A percentile compares a stretch with the other conserved stretches of the same genome.
Conservation (phyloP, 2,797 vertebrate species). For the Trematocara caparti region DNA sequence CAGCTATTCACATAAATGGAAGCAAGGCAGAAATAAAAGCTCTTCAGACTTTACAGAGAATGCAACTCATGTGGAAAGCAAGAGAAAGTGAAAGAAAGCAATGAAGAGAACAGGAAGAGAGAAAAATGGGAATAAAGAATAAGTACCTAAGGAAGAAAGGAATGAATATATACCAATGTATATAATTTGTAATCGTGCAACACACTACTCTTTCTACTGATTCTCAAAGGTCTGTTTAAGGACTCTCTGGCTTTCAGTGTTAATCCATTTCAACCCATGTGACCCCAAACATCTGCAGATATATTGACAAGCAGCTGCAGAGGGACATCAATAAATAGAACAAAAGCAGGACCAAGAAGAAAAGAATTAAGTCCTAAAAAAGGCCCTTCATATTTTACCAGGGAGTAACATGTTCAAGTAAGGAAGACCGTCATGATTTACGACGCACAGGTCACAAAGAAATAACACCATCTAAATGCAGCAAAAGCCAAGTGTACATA, state of each 20-base stretch:
- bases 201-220: neutral
- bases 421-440: neutral
- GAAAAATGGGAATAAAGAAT: neutral
- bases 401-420: neutral
- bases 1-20: conserved; percentile 19
- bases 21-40: conserved; percentile 22
- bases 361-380: neutral
- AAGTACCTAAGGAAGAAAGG: neutral
- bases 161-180: neutral
- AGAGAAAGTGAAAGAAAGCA: conserved; percentile 8
- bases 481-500: neutral
- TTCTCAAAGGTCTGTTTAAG: neutral
- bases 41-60: neutral
- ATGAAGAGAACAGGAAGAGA: neutral
- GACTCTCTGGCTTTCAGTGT: neutral
- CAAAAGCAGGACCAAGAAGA: neutral
- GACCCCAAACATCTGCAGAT: neutral
- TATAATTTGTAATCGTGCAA: neutral
- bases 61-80: conserved; percentile 19
- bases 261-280: neutral
- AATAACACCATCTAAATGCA: neutral
- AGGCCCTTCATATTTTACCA: neutral
- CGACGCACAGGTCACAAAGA: neutral
- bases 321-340: neutral
- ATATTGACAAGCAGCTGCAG: neutral